Evolutionary conservation across 2,888 invertebrate species (phyloP).

Genomic region (Scelioninae gen. 2): DNA sequence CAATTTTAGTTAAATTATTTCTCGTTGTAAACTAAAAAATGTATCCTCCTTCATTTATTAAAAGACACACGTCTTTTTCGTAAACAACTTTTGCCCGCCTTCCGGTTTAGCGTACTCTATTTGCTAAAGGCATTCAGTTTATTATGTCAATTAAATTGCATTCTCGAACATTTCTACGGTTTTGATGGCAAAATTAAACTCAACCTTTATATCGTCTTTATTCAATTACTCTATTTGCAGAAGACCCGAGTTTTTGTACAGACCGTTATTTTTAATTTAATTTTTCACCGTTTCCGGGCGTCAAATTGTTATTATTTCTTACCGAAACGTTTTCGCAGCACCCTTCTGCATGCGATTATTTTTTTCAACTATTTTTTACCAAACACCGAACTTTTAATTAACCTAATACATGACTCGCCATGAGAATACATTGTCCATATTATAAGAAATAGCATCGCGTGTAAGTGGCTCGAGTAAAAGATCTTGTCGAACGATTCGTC

Average conservation of each 20-base stretch:
- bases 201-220: neutral
- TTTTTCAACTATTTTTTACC: too few species aligned
- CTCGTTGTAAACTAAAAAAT: neutral
- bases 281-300: too few species aligned
- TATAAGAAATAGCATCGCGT: conserved; percentile 23
- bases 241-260: too few species aligned
- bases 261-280: too few species aligned
- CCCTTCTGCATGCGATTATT: too few species aligned
- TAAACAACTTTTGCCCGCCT: conserved; percentile 16
- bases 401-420: too few species aligned
- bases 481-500: conserved; percentile 27
- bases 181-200: neutral
- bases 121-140: conserved; percentile 6
- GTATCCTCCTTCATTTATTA: conserved; percentile 15
- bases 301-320: too few species aligned
- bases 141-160: conserved; percentile 16
- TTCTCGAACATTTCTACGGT: neutral
- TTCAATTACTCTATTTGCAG: neutral
- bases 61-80: conserved; percentile 18
- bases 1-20: conserved; percentile 38
- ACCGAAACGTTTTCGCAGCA: too few species aligned
- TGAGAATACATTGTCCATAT: too few species aligned
- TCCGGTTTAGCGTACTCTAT: conserved; percentile 3
- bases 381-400: too few species aligned
- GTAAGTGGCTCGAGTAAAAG: conserved; percentile 15